Percentiles rank a stretch among this genome's conserved stretches.
phyloP scores from a whole-genome alignment of 1,140 invertebrate species.

The Fopius arisanus region DNA sequence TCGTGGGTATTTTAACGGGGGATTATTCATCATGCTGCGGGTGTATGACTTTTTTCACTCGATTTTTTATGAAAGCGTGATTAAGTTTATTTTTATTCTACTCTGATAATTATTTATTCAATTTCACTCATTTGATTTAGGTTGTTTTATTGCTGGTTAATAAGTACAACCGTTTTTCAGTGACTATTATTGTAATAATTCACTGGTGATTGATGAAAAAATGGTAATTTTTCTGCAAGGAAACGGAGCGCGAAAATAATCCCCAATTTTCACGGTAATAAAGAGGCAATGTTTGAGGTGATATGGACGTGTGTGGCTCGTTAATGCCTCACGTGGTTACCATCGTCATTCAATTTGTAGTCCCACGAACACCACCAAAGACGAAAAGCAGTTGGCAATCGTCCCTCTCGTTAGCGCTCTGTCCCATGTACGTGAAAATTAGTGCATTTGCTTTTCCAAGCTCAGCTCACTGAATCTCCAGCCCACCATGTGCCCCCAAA shows the following conservation, averaged over 20 bases:
- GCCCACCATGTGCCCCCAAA: neutral
- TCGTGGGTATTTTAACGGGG: neutral
- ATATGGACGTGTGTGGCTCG: neutral
- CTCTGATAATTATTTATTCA: neutral
- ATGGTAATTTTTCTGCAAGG: neutral
- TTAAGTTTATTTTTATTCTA: neutral
- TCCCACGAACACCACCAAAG: constrained; percentile 1
- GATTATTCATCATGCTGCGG: neutral
- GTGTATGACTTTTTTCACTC: too few relatives aligned
- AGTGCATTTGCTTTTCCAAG: neutral
- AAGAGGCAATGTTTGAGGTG: neutral
- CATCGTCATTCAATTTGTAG: constrained; percentile 26
- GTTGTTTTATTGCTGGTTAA: too few relatives aligned
- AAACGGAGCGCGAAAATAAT: neutral
- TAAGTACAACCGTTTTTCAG: too few relatives aligned
- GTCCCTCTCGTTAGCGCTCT: constrained; percentile 8
- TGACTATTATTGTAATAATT: too few relatives aligned
- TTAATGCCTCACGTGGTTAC: constrained; percentile 25
- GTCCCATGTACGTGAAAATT: constrained; percentile 14
- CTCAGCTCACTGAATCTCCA: neutral
- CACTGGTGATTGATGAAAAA: neutral
- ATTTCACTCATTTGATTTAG: too few relatives aligned
- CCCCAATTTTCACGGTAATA: neutral
- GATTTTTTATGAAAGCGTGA: too few relatives aligned
- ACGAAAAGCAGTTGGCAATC: constrained; percentile 26